phyloP scores from a whole-genome alignment of 2,888 invertebrate genomes.

The Xiphydria camelus region DNA sequence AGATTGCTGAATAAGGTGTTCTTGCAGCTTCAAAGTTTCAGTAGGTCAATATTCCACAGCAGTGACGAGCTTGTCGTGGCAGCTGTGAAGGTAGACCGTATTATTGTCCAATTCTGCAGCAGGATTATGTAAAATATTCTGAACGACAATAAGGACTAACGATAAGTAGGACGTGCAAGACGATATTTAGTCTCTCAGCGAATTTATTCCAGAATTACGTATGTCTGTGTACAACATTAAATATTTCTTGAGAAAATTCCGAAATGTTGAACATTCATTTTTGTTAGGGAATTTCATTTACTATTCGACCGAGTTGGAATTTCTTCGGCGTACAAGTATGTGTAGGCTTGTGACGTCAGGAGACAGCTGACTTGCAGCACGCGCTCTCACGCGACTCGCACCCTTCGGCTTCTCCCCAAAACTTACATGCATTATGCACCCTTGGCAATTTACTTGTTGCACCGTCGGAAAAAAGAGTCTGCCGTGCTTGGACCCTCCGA shows the following conservation, averaged over 20 bases:
- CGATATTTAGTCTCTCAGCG: slow-evolving; percentile 27
- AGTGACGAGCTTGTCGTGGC: slow-evolving; percentile 19
- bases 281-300: slow-evolving; percentile 5
- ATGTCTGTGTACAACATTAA: too few species aligned
- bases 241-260: too few species aligned
- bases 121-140: slow-evolving; percentile 48
- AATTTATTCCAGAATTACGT: slow-evolving; percentile 32
- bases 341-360: slow-evolving; percentile 9
- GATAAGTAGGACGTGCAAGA: slow-evolving; percentile 40
- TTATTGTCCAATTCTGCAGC: slow-evolving; percentile 31
- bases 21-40: slow-evolving; percentile 22
- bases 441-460: slow-evolving; percentile 13
- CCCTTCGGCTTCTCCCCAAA: slow-evolving; percentile 2
- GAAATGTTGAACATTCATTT: too few species aligned
- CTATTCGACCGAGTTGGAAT: too few species aligned
- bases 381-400: slow-evolving; percentile 16
- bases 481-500: neutral
- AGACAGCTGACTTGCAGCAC: slow-evolving; percentile 16
- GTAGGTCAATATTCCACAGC: slow-evolving; percentile 40
- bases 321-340: too few species aligned
- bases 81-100: slow-evolving; percentile 21
- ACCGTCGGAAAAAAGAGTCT: neutral
- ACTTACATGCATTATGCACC: slow-evolving; percentile 11
- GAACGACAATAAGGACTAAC: too few species aligned
- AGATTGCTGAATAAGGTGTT: too few species aligned